A percentile compares a stretch with the other conserved stretches of the same genome.
These are phyloP conservation scores for Orchesella flavescens DNA, from an alignment of 2,888 invertebrate species.

Conservation along the genomic window DNA sequence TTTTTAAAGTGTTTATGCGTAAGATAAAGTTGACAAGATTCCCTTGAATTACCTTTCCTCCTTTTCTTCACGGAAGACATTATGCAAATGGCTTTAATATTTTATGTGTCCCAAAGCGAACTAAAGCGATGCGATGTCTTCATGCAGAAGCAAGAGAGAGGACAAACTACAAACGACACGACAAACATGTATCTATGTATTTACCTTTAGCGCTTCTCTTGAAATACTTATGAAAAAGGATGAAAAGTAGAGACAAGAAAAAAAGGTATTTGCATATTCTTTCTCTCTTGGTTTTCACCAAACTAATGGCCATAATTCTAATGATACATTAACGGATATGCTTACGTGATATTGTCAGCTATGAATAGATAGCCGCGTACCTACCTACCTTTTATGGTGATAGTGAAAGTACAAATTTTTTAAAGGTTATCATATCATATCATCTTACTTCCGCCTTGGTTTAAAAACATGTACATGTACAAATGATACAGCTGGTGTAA, in stretches of 20 bases:
- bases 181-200: not conserved
- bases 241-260: no score
- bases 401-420: no score
- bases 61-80: conserved; percentile 55
- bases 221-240: no score
- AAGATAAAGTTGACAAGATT: conserved; percentile 65
- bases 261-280: conserved; percentile 9
- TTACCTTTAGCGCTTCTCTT: not conserved
- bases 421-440: no score
- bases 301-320: conserved; percentile 42
- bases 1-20: conserved; percentile 65
- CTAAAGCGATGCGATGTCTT: conserved; percentile 12
- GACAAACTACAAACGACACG: not conserved
- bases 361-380: no score
- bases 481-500: conserved; percentile 35
- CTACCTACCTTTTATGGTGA: no score
- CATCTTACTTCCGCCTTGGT: not conserved
- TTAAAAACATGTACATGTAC: conserved; percentile 6
- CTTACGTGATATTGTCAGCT: no score
- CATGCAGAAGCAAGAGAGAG: not conserved
- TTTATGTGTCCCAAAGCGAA: conserved; percentile 56
- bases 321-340: conserved; percentile 48
- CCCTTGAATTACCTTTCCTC: conserved; percentile 60
- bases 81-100: conserved; percentile 64
- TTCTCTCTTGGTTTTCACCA: not conserved